These are phyloP conservation scores for Dynastes maya DNA, from an alignment of 2,888 invertebrate species.

Conservation along the genomic window DNA sequence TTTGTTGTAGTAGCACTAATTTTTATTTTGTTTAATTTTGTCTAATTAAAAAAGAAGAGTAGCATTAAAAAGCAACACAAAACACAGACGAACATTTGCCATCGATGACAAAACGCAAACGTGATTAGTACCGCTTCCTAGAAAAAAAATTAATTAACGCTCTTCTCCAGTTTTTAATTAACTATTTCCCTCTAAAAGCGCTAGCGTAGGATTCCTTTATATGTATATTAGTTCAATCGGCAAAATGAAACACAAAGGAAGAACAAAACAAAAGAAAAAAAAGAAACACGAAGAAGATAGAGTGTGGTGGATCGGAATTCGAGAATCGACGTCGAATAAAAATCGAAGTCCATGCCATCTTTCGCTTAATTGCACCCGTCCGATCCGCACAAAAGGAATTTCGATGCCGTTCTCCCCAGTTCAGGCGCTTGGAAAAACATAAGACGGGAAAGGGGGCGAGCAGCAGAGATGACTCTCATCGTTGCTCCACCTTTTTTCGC, in stretches of 20 bases:
- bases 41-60: no score
- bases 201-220: background rate
- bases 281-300: background rate
- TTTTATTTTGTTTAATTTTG: no score
- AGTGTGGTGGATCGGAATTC: slow-evolving; percentile 10
- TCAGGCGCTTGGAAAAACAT: slow-evolving; percentile 30
- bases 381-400: slow-evolving; percentile 34
- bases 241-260: background rate
- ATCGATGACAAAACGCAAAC: no score
- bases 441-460: background rate
- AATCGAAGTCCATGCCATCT: slow-evolving; percentile 39
- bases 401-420: slow-evolving; percentile 5
- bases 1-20: no score
- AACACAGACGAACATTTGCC: no score
- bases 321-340: slow-evolving; percentile 20
- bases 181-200: background rate
- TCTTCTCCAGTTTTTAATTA: background rate
- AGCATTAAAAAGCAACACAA: no score
- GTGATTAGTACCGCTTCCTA: no score
- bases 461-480: background rate
- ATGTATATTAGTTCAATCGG: background rate
- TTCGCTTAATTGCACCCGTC: slow-evolving; percentile 38
- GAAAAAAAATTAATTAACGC: no score
- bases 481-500: background rate
- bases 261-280: background rate